These are phyloP conservation scores for Patagioenas fasciata DNA, from an alignment of 2,113 vertebrate genomes.

Conservation along the genomic window DNA sequence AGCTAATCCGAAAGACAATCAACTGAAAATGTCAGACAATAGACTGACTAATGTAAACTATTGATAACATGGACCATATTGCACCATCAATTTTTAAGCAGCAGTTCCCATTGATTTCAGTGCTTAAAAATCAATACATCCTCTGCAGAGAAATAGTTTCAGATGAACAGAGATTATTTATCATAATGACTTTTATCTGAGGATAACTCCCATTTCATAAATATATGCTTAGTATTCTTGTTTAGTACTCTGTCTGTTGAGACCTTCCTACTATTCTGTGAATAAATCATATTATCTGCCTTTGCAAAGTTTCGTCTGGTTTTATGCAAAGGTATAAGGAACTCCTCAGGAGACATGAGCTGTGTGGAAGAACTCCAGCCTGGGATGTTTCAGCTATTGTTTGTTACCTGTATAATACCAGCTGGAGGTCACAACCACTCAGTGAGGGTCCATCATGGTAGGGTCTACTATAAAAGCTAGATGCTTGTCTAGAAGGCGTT, in stretches of 20 bases:
- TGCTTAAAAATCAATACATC: constrained; percentile 33
- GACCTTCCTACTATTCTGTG: not conserved
- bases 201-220: not conserved
- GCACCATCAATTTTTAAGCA: not conserved
- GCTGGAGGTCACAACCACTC: not conserved
- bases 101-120: constrained; percentile 9
- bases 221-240: not conserved
- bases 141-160: constrained; percentile 9
- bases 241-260: not conserved
- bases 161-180: constrained; percentile 10
- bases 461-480: not conserved
- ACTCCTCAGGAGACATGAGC: not conserved
- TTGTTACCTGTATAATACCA: not conserved
- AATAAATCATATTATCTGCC: not conserved
- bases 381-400: not conserved
- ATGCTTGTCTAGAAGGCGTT: not conserved
- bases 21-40: not conserved
- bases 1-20: not conserved
- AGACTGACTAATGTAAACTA: not conserved
- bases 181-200: constrained; percentile 17
- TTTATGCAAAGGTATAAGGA: not conserved
- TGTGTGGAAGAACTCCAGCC: not conserved
- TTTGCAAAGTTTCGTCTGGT: not conserved
- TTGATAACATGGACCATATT: not conserved
- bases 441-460: not conserved